Base-by-base conservation (phyloP, 2,888 invertebrate genomes). In the Hyppa rectilinea region DNA sequence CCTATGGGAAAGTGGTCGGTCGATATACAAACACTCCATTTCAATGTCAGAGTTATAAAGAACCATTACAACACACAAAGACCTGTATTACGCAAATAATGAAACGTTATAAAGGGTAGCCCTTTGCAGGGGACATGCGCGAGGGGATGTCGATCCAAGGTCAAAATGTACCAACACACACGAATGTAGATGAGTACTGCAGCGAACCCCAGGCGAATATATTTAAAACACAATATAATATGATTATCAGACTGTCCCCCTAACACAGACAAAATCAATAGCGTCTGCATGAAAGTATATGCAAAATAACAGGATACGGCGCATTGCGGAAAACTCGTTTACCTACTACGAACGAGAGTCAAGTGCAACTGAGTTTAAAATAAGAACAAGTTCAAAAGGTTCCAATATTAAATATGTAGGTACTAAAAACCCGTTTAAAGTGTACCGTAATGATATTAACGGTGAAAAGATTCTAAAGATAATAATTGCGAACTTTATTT, bases 241-340 rank as follows among this genome's bases (percentile, higher is more conserved):
- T 93, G 92, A 94, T 95, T 95, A 95, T 92, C 92, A 92, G 86
- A 81, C 91, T 94, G 95, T 93, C 94, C 95, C 95, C 95, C 94
- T 95, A 93, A 94, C 94, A 95, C 95, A 95, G 95, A 96, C 95
- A 95, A 95, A 96, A 96, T 96, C 95, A 91, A 96, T 96, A 95
- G 91, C 90, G 95, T 94, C 95, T 95, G 94, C 92, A 89, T 88
- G 83, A 75, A 81, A 78, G 94, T 94, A 94, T 89, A 94, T 88
- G 93, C 90, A 90, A 92, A 93, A 92, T 89, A 81, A 75, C 60
- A 81, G 84, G 91, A 93, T 90, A 85, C 78, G 43, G 61, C 68
- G 84, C 86, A 83, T 68, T 88, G 88, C 86, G 86, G 89, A 86
- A 85, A 79, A 78, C 73, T 79, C 69, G 43, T 65, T 31, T 26